phyloP scores from a whole-genome alignment of 2,113 vertebrate species.

The Bubo scandiacus region DNA sequence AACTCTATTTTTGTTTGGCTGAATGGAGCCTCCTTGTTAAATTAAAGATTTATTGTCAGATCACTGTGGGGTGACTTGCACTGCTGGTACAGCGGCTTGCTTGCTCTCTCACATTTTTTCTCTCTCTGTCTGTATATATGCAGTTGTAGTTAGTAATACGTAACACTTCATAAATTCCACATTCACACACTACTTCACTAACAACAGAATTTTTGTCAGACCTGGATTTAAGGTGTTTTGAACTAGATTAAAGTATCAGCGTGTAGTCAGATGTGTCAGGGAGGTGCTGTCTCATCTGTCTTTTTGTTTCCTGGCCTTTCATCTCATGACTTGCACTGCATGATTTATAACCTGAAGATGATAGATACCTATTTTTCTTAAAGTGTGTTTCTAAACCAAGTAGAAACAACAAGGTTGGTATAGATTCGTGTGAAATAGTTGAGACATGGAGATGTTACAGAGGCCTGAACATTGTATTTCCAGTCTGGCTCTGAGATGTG shows the following conservation, averaged over 20 bases:
- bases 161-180: background rate
- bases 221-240: background rate
- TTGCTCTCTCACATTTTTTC: accelerated
- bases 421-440: background rate
- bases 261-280: background rate
- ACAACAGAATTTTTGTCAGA: background rate
- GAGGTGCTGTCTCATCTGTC: background rate
- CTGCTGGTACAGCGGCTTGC: background rate
- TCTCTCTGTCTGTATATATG: background rate
- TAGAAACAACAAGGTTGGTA: background rate
- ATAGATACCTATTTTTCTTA: background rate
- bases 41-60: background rate
- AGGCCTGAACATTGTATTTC: background rate
- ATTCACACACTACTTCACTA: background rate
- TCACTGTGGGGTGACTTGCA: background rate
- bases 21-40: background rate
- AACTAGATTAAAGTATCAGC: background rate
- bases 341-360: background rate
- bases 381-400: background rate
- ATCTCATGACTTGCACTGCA: background rate
- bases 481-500: background rate
- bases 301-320: background rate
- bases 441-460: background rate
- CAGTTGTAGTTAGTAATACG: background rate
- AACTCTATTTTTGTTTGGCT: background rate